Evolutionary conservation across 2,113 vertebrate genomes (phyloP).

Genomic region (Ophiodon elongatus): DNA sequence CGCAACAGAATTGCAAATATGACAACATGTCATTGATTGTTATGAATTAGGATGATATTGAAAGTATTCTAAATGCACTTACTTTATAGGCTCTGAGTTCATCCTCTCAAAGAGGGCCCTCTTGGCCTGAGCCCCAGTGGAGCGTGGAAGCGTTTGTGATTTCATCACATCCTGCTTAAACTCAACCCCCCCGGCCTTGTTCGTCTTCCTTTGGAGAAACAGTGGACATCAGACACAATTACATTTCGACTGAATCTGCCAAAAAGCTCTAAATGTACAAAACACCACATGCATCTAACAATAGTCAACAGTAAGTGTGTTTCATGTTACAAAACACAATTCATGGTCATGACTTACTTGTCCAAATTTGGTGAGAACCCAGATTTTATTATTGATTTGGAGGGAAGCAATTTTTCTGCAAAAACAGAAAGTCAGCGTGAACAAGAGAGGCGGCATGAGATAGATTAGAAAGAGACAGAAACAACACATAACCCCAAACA

Average conservation of each 20-base stretch:
- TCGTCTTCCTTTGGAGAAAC: constrained; percentile 59
- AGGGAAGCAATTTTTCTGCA: constrained; percentile 84
- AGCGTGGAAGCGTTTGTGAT: constrained; percentile 89
- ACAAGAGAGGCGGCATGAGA: neutral
- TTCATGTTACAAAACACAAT: neutral
- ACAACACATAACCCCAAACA: neutral
- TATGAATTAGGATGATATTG: neutral
- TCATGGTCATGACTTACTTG: constrained; percentile 55
- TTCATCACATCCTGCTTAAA: constrained; percentile 84
- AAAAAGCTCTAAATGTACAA: neutral
- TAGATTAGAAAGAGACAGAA: neutral
- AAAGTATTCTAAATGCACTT: constrained; percentile 1
- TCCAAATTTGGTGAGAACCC: constrained; percentile 73
- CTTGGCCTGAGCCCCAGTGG: constrained; percentile 86
- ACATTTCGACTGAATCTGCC: neutral
- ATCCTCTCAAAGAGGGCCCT: constrained; percentile 90
- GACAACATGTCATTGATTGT: too few species aligned
- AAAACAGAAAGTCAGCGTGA: neutral
- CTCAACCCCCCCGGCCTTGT: constrained; percentile 53
- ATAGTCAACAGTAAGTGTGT: too few species aligned
- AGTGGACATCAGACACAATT: neutral
- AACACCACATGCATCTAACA: neutral
- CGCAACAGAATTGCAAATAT: neutral
- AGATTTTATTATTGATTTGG: constrained; percentile 80
- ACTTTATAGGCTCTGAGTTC: constrained; percentile 89